Base-by-base conservation (phyloP, 2,888 invertebrate species). In the Leptinotarsa tumamoca region DNA sequence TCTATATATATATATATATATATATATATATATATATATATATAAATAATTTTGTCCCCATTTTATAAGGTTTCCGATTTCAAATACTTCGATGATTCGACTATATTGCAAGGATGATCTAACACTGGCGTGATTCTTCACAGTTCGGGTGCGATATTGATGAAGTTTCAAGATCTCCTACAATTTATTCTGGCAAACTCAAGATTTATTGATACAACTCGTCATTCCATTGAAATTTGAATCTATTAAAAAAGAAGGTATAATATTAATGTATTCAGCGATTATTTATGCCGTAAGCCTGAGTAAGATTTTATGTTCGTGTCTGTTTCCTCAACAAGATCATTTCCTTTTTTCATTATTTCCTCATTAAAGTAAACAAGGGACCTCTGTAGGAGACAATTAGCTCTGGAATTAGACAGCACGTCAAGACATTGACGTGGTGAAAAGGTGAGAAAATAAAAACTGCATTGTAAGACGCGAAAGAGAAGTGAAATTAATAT, bases 221-320 rank as follows among this genome's bases (percentile, higher is more conserved):
- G 63, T 43, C 2, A 43, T 27, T 63, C 18, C n/a, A 21, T n/a
- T 63, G 14, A 43, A 27, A 63, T 63, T 63, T 63, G 27, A 63
- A 63, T 63, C n/a, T 17, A 43, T n/a, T 43, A 43, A 10, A 63
- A 43, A 43, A 10, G 63, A 43, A 43, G 23, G 21, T 58, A 21
- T 58, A 23, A 15, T 58, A 10, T 4, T 58, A 4, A 23, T n/a
- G 4, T 54, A 58, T 58, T 58, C 27, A 27, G 23, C 23, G 3
- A 58, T 58, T 23, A 18, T 23, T 58, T 14, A 21, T n/a, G 43
- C n/a, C 15, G 10, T 18, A 10, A n/a, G 43, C 43, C 14, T n/a
- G 33, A 63, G 63, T 63, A 33, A 63, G n/a, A 63, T 43, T 63
- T n/a, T 63, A 7, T 63, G 63, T 63, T 63, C 13, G 10, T n/a